Base-by-base conservation (phyloP, 2,113 vertebrate species). In the Epinephelus cyanopodus region DNA sequence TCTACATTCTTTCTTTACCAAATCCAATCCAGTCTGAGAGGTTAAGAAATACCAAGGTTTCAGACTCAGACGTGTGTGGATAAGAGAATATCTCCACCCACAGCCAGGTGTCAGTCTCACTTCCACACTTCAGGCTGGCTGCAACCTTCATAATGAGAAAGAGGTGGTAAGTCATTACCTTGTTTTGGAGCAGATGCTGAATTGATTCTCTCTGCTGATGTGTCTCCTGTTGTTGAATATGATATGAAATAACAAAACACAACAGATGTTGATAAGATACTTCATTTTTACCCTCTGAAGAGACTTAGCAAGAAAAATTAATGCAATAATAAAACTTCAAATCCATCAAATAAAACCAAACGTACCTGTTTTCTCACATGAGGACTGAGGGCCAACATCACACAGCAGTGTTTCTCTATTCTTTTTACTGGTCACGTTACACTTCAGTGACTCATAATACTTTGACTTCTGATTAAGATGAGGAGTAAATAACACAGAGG, bases 401-500 rank as follows among this genome's bases (percentile, higher is more conserved):
- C 0, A 50, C 8, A 5, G 17, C 48, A 53, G 45, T 0, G n/a
- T 66, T 11, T 18, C 1, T 27, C n/a, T 6, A 19, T 2, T 54
- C 14, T 1, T 0, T 0, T 5, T 0, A 21, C 42, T n/a, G 1
- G 15, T 78, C 76, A 78, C 56, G 0, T 27, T 25, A 42, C 76
- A 78, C 14, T 25, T 39, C 19, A 78, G 37, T 5, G 5, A 23
- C 19, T 64, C 27, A 10, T 17, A 4, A 50, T 3, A 2, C 6
- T 73, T 48, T 47, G 56, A 19, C 52, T 57, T 57, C 48, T 63
- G 60, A 56, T 45, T 2, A 18, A 5, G 14, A 39, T 13, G 45
- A 74, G 18, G 18, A 63, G 23, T 3, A 29, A 47, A 56, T n/a
- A 0, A 4, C 23, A 57, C 23, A 0, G 0, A 0, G 39, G 37